Percentiles rank a stretch among this genome's conserved stretches.
Conservation (phyloP, 1,140 invertebrate genomes). For the Daktulosphaira vitifoliae region DNA sequence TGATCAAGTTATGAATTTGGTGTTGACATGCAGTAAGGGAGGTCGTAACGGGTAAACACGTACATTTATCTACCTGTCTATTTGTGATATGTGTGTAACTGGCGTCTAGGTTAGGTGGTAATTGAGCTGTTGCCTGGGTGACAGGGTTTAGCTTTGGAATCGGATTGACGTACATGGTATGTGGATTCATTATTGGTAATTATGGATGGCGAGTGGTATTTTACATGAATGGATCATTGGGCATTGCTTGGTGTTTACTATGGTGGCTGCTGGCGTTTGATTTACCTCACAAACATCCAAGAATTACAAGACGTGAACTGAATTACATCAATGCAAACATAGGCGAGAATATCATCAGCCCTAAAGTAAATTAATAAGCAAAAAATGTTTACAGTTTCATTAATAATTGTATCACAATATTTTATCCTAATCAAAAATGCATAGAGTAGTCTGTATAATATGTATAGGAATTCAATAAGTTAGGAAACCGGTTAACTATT, state of each 20-base stretch:
- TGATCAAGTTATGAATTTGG: conserved; percentile 13
- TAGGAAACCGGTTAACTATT: too few species aligned
- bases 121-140: conserved; percentile 37
- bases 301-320: conserved; percentile 60
- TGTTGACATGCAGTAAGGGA: conserved; percentile 25
- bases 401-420: too few species aligned
- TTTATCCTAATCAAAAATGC: too few species aligned
- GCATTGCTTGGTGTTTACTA: conserved; percentile 55
- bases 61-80: conserved; percentile 31
- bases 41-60: conserved; percentile 31
- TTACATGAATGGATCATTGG: conserved; percentile 61
- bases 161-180: conserved; percentile 59
- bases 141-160: conserved; percentile 61
- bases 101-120: conserved; percentile 34
- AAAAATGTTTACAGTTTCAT: too few species aligned
- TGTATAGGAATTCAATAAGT: too few species aligned
- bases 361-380: conserved; percentile 45
- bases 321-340: conserved; percentile 59
- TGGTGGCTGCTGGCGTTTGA: conserved; percentile 70
- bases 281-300: conserved; percentile 60
- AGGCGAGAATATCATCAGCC: conserved; percentile 45
- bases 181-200: conserved; percentile 58
- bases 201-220: conserved; percentile 60
- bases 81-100: conserved; percentile 33
- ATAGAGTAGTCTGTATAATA: too few species aligned